A percentile compares a stretch with the other conserved stretches of the same genome.
These are phyloP conservation scores for Leucopsar rothschildi DNA, from an alignment of 2,113 vertebrate genomes.

Conservation along the genomic window DNA sequence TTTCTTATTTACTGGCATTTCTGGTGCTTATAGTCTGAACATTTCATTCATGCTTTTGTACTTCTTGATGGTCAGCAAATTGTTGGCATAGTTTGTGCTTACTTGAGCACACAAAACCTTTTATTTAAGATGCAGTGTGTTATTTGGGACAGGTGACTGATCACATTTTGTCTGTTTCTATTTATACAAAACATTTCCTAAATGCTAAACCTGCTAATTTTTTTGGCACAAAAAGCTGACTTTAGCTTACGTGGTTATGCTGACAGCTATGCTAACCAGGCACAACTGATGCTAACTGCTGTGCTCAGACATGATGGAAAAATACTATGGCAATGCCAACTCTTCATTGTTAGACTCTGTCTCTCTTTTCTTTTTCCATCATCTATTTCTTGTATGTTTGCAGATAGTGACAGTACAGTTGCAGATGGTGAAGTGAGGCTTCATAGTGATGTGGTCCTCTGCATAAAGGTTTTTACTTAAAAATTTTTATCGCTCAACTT, in stretches of 20 bases:
- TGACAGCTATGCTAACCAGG: background rate
- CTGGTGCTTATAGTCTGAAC: background rate
- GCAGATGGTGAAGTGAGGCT: background rate
- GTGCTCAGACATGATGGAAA: background rate
- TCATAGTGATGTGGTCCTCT: background rate
- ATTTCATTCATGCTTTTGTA: background rate
- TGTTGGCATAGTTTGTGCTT: background rate
- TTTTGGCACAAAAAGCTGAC: background rate
- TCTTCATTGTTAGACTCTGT: background rate
- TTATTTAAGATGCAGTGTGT: background rate
- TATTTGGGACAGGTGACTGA: background rate
- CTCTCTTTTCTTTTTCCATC: background rate
- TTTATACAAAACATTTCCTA: background rate
- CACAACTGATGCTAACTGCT: background rate
- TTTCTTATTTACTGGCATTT: background rate
- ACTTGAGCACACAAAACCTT: background rate
- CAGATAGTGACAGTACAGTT: background rate
- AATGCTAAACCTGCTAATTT: background rate
- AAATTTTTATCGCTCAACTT: background rate
- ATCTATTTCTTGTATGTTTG: background rate
- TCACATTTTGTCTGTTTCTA: background rate
- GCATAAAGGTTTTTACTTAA: background rate
- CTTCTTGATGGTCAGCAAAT: background rate
- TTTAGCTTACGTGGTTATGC: background rate
- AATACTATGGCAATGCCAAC: background rate